Evolutionary conservation across 2,113 vertebrate species (phyloP), one percentile per base, ranked within the genome.

Genomic region (Lota lota): DNA sequence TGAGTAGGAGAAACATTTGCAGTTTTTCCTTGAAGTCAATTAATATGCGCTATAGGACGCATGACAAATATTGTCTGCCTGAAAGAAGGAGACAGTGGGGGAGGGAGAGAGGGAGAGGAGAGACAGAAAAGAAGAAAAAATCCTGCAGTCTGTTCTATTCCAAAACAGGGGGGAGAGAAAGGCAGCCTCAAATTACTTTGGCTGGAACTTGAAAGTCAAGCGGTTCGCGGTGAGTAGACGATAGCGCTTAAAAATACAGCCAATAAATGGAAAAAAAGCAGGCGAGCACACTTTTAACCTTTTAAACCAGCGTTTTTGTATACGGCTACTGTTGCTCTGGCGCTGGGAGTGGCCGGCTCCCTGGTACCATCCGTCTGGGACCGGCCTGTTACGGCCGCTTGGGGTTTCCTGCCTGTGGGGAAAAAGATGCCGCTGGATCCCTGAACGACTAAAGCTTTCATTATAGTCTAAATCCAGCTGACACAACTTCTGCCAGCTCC

Each of bases 211-310:
- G 84, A 92, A 93, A 92, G 90, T 70, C 71, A 81, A 88, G 73
- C 83, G 70, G 80, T 85, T 85, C 83, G 87, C 73, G 91, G 89
- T 91, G 90, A 79, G 73, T 78, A 89, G 88, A 89, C 88, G 91
- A 92, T 91, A 88, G 88, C 85, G 88, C 88, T 91, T 89, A 90
- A 92, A 90, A 90, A 90, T 91, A 84, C 85, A 91, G 85, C 89
- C 89, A 90, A 91, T 89, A 91, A 91, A 89, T 88, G 88, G 86
- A 88, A 88, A 88, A 88, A 88, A 89, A 87, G 83, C 76, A 83
- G 86, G 76, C 87, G 82, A 76, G 85, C 83, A 85, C 79, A 83
- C 86, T 90, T 90, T 89, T 87, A 91, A 89, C 87, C 85, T 90
- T 90, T 90, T 85, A 81, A 89, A 89, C 89, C 85, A 85, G 82